Conservation (phyloP, 2,888 invertebrate species). For the Gryllus longicercus region DNA sequence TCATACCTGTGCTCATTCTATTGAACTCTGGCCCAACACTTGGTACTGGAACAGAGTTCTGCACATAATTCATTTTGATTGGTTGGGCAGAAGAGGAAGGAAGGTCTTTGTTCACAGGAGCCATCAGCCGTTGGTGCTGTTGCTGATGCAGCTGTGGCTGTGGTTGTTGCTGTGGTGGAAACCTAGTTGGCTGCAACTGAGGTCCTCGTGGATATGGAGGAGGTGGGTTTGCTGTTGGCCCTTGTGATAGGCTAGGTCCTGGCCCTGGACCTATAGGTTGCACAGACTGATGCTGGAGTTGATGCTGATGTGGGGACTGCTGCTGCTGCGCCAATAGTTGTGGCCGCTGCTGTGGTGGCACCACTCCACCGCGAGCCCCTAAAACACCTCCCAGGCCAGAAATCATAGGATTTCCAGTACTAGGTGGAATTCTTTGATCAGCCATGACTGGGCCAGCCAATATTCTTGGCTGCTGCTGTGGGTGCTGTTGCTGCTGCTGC, state of each 20-base stretch:
- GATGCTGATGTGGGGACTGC: slow-evolving; percentile 18
- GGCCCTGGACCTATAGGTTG: slow-evolving; percentile 24
- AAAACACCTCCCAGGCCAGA: slow-evolving; percentile 25
- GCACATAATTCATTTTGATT: neutral
- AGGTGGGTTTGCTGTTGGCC: slow-evolving; percentile 24
- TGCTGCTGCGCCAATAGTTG: slow-evolving; percentile 18
- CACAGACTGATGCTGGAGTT: slow-evolving; percentile 27
- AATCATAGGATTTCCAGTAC: slow-evolving; percentile 4
- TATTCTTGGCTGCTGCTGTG: slow-evolving; percentile 17
- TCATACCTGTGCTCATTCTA: neutral
- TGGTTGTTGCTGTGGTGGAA: slow-evolving; percentile 25
- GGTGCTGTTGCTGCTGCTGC: neutral
- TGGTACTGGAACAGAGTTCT: neutral
- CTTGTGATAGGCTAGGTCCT: slow-evolving; percentile 18
- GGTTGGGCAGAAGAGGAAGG: neutral
- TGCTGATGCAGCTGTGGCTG: neutral
- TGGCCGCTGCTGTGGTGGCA: slow-evolving; percentile 22
- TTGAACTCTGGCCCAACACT: neutral
- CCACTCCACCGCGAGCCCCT: slow-evolving; percentile 23
- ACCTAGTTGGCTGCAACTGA: slow-evolving; percentile 33
- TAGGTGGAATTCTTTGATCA: slow-evolving; percentile 21
- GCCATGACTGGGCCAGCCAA: neutral
- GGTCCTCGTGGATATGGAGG: slow-evolving; percentile 39
- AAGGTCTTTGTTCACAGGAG: slow-evolving; percentile 38
- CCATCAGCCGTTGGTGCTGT: slow-evolving; percentile 39